Evolutionary conservation across 2,113 vertebrate genomes (phyloP).

Genomic region (Balaeniceps rex): DNA sequence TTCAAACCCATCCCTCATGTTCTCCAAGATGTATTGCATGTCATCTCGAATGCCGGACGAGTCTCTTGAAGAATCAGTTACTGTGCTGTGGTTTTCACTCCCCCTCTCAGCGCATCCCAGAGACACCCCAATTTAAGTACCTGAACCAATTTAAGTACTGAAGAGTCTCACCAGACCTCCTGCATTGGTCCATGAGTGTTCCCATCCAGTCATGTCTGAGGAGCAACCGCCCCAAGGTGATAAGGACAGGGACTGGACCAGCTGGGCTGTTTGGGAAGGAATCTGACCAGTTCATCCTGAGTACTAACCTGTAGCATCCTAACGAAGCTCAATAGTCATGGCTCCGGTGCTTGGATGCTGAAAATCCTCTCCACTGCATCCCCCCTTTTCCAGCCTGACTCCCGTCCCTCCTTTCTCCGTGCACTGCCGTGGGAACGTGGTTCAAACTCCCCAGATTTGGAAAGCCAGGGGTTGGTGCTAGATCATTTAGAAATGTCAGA

Average conservation of each 20-base stretch:
- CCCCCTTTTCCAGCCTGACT: neutral
- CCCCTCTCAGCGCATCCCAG: neutral
- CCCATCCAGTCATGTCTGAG: neutral
- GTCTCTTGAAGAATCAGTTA: neutral
- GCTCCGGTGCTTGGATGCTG: neutral
- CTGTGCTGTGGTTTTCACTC: neutral
- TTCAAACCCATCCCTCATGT: neutral
- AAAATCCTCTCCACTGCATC: neutral
- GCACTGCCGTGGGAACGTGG: accelerated
- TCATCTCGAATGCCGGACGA: neutral
- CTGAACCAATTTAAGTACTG: too few species aligned
- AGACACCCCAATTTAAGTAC: neutral
- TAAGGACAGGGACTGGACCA: neutral
- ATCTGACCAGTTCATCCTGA: neutral
- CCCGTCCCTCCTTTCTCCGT: neutral
- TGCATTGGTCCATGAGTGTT: neutral
- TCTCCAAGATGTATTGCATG: neutral
- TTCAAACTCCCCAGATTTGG: neutral
- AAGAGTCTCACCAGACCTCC: neutral
- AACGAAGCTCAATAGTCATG: neutral
- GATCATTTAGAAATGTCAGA: neutral
- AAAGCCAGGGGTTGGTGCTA: neutral
- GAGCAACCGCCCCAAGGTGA: neutral
- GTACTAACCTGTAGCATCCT: neutral
- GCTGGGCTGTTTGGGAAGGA: neutral